Conservation (phyloP, 2,113 vertebrate species). For the Indicator indicator region DNA sequence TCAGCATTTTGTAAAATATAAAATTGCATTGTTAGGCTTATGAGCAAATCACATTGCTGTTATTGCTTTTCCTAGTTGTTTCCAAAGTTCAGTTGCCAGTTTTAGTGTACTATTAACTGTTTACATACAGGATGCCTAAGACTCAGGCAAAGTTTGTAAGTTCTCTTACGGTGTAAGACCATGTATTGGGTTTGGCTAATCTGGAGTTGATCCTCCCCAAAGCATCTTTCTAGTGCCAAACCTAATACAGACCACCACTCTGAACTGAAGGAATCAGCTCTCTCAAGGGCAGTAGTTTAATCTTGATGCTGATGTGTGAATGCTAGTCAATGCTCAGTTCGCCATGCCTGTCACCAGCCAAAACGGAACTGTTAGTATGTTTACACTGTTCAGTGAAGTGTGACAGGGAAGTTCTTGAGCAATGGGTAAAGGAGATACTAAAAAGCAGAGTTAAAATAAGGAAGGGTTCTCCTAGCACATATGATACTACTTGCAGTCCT, state of each 20-base stretch:
- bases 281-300: background rate
- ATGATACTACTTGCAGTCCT: background rate
- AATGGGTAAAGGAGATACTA: background rate
- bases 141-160: background rate
- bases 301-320: background rate
- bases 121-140: background rate
- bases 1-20: conserved; percentile 3
- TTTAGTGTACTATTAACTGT: background rate
- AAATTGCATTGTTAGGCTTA: background rate
- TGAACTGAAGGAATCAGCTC: background rate
- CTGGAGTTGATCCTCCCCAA: no score
- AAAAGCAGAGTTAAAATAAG: background rate
- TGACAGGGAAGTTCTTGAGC: background rate
- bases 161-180: background rate
- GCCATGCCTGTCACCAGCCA: background rate
- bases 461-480: background rate
- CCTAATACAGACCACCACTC: background rate
- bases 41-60: background rate
- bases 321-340: background rate
- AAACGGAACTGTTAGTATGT: background rate
- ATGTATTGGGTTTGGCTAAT: no score
- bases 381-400: background rate
- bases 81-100: background rate
- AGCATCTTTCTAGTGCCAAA: no score
- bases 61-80: background rate